Conservation (phyloP, 2,888 invertebrate genomes). For the Spodoptera littoralis region DNA sequence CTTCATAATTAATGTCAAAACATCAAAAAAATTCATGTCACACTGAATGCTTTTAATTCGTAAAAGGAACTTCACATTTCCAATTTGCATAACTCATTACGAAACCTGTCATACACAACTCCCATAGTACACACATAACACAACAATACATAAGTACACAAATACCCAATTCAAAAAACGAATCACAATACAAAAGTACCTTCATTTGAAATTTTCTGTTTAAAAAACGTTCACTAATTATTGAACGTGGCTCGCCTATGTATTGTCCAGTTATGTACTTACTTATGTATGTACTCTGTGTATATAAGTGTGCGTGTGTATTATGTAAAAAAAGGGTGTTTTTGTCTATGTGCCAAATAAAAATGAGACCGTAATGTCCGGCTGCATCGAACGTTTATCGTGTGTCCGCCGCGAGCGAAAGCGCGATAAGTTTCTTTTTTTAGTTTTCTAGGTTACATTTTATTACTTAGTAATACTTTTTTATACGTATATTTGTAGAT, state of each 20-base stretch:
- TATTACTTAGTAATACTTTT: constrained; percentile 7
- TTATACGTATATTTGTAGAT: background rate
- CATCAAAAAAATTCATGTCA: too few relatives aligned
- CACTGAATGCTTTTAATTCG: background rate
- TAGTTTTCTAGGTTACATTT: constrained; percentile 37
- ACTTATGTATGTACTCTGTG: constrained; percentile 9
- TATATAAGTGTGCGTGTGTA: constrained; percentile 70
- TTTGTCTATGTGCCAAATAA: constrained; percentile 89
- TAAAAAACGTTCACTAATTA: constrained; percentile 87
- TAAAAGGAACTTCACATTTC: too few relatives aligned
- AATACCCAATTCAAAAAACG: constrained; percentile 76
- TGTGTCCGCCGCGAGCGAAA: constrained; percentile 59
- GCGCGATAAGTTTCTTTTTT: constrained; percentile 61
- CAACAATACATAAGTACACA: constrained; percentile 45
- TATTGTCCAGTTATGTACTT: constrained; percentile 68
- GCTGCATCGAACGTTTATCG: constrained; percentile 84
- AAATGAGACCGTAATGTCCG: constrained; percentile 88
- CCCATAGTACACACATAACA: constrained; percentile 8
- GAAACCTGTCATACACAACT: constrained; percentile 30
- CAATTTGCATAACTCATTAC: constrained; percentile 40
- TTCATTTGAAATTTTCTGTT: constrained; percentile 84
- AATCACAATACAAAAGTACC: constrained; percentile 80
- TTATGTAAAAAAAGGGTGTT: constrained; percentile 85
- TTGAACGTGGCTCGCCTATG: constrained; percentile 75
- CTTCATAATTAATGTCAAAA: too few relatives aligned